Percentiles rank a stretch among this genome's conserved stretches.
Evolutionary conservation across 2,888 invertebrate genomes (phyloP).

Genomic region (Netelia melanura): DNA sequence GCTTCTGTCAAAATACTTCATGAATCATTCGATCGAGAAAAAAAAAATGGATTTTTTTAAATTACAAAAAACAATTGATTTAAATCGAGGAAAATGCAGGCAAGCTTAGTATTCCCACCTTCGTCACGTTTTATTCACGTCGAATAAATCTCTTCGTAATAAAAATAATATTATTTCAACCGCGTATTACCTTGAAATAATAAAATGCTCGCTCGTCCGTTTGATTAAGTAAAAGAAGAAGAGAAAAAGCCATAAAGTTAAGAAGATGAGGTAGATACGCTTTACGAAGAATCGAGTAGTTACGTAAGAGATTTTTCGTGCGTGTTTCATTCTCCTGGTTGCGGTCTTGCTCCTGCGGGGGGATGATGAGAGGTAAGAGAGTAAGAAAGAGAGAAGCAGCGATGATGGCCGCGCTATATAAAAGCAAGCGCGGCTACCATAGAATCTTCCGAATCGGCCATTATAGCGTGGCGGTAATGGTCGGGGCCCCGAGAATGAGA

Average conservation of each 20-base stretch:
- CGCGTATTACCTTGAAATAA: conserved; percentile 28
- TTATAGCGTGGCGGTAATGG: conserved; percentile 77
- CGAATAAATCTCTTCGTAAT: not conserved
- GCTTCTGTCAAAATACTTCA: not conserved
- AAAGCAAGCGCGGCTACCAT: conserved; percentile 53
- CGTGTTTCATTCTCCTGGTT: conserved; percentile 18
- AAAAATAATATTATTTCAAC: not conserved
- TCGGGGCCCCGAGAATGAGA: conserved; percentile 59
- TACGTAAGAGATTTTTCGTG: conserved; percentile 55
- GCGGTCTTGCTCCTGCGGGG: conserved; percentile 33
- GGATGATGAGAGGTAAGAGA: conserved; percentile 53
- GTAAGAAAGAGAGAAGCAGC: conserved; percentile 10
- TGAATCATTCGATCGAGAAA: not conserved
- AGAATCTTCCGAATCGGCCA: conserved; percentile 79
- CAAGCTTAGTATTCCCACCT: no score
- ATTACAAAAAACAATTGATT: not conserved
- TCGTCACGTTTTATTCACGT: no score
- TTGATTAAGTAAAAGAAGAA: conserved; percentile 50
- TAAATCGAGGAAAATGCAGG: not conserved
- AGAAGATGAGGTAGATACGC: conserved; percentile 5
- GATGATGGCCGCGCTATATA: conserved; percentile 62
- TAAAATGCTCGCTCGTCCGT: conserved; percentile 45
- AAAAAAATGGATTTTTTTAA: not conserved
- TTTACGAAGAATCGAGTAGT: conserved; percentile 43
- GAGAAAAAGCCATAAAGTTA: not conserved